Evolutionary conservation across 2,888 invertebrate species (phyloP).

Genomic region (Acanthosepion pharaonis): DNA sequence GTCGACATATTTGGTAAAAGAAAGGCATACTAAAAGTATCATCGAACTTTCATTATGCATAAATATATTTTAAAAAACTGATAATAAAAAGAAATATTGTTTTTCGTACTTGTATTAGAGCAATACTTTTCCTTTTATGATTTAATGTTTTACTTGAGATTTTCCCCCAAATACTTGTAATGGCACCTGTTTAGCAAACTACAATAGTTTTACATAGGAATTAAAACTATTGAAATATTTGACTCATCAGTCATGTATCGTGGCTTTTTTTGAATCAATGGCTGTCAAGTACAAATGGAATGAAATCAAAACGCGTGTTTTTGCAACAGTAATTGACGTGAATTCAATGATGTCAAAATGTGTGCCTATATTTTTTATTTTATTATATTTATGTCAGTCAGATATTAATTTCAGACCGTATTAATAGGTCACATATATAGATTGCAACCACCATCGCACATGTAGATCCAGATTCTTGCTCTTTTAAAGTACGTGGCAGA

Average conservation of each 20-base stretch:
- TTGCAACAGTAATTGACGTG: not conserved
- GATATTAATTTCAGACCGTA: not conserved
- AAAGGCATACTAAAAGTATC: not conserved
- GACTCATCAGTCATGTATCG: not conserved
- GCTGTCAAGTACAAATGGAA: too few relatives aligned
- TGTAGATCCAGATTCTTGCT: not conserved
- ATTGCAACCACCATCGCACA: not conserved
- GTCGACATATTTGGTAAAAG: not conserved
- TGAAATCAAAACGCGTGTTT: not conserved
- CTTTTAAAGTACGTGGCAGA: too few relatives aligned
- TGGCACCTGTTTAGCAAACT: too few relatives aligned
- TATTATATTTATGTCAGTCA: not conserved
- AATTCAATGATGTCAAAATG: not conserved
- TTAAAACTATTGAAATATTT: not conserved
- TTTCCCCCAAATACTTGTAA: too few relatives aligned
- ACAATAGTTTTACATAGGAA: too few relatives aligned
- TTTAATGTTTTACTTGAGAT: too few relatives aligned
- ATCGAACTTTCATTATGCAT: not conserved
- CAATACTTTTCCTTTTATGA: too few relatives aligned
- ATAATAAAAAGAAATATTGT: not conserved
- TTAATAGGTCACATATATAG: not conserved
- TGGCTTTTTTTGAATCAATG: not conserved
- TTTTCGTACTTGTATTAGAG: not conserved
- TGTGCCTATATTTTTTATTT: not conserved
- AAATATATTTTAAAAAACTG: not conserved